Base-by-base conservation (phyloP, 2,113 vertebrate genomes). In the Lampris incognitus region DNA sequence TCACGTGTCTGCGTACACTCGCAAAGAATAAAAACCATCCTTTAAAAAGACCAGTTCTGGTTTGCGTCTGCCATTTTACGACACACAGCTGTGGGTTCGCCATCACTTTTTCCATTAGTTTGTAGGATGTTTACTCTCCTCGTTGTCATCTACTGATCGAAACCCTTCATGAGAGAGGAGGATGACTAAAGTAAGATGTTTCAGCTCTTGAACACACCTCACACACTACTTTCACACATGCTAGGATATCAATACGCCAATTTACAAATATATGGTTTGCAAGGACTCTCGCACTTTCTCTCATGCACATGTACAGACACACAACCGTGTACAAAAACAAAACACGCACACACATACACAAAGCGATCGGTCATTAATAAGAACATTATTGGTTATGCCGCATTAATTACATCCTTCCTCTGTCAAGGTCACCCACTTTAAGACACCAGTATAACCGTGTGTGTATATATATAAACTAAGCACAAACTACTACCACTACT, bases 41-140 rank as follows among this genome's bases (percentile, higher is more conserved):
- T 67, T 87, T 77, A 66, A 72, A 90, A 85, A 71, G 84, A 81
- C 85, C 79, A 74, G 74, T 83, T 79, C 86, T 83, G 80, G 10
- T 66, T 83, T 77, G 82, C 83, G 81, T 86, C 79, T 79, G 79
- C 86, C 82, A 70, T 77, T 67, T 71, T n/a, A 69, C 41, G 66
- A 48, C 50, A 58, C 48, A 10, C 88, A 85, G 82, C 86, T 86
- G 86, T 83, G 81, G 72, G 78, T 86, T 83, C 82, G 83, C n/a
- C 65, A 56, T 37, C 57, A 39, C 63, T 79, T 77, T 77, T 87
- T 87, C 77, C 80, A 70, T 8, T 39, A 55, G 74, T 78, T 87
- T 88, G 84, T 86, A 85, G 78, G 42, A 1, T 75, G 78, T 82
- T 88, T 83, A 78, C 72, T 52, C 77, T 85, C 70, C 9, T 60